phyloP scores from a whole-genome alignment of 1,140 invertebrate genomes.

The Periplaneta americana region DNA sequence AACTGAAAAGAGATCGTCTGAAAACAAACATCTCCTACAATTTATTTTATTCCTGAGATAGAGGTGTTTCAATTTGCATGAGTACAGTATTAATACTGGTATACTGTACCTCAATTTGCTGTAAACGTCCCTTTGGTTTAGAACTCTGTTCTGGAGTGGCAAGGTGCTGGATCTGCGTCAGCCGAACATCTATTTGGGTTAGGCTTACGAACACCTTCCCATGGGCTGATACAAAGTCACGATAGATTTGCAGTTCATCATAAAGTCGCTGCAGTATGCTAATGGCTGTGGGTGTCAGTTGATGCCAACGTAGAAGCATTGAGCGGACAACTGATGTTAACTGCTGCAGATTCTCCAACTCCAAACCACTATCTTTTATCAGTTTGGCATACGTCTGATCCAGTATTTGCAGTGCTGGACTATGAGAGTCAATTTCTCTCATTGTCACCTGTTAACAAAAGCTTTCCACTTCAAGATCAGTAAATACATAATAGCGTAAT shows the following conservation, averaged over 20 bases:
- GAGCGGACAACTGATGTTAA: constrained; percentile 45
- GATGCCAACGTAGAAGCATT: constrained; percentile 52
- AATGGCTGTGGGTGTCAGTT: constrained; percentile 42
- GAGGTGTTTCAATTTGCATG: too few relatives aligned
- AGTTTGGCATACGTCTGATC: constrained; percentile 56
- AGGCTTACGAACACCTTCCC: constrained; percentile 60
- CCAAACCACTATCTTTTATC: constrained; percentile 48
- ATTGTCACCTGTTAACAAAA: not conserved
- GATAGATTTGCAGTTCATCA: constrained; percentile 49
- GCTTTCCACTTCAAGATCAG: too few relatives aligned
- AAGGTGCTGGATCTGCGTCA: constrained; percentile 62
- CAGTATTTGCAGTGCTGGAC: constrained; percentile 45
- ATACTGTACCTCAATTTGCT: constrained; percentile 39
- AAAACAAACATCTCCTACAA: too few relatives aligned
- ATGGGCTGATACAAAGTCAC: constrained; percentile 62
- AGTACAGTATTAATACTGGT: too few relatives aligned
- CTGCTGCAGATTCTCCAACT: constrained; percentile 51
- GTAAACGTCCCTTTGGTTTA: constrained; percentile 34
- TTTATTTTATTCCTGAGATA: too few relatives aligned
- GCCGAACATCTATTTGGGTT: constrained; percentile 58
- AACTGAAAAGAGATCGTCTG: too few relatives aligned
- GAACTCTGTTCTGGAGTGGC: constrained; percentile 39
- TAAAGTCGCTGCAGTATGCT: constrained; percentile 37
- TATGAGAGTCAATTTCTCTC: constrained; percentile 49
- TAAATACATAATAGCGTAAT: too few relatives aligned